Conservation (phyloP, 2,888 invertebrate species). For the Dyspetes luteomarginatus region DNA sequence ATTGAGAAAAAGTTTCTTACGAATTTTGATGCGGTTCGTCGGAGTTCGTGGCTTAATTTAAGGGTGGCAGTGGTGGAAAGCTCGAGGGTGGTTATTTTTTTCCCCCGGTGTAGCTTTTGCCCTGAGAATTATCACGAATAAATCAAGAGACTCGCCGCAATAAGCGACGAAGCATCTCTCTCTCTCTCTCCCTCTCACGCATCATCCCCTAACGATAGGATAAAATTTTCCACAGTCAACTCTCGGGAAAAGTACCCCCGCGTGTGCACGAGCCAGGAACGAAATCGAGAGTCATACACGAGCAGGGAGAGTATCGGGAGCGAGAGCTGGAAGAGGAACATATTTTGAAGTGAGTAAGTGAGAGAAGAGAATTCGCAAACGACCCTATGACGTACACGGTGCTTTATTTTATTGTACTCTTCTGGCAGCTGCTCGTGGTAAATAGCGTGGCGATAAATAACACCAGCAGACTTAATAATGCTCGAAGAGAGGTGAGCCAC, state of each 20-base stretch:
- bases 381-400: slow-evolving; percentile 62
- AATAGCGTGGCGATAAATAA: slow-evolving; percentile 79
- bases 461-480: slow-evolving; percentile 50
- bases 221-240: slow-evolving; percentile 54
- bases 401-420: slow-evolving; percentile 76
- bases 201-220: slow-evolving; percentile 21
- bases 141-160: slow-evolving; percentile 75
- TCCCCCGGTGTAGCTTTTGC: slow-evolving; percentile 1
- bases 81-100: slow-evolving; percentile 32
- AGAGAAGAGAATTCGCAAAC: slow-evolving; percentile 28
- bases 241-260: slow-evolving; percentile 22
- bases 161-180: slow-evolving; percentile 68
- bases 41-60: slow-evolving; percentile 33
- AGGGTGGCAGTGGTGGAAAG: neutral
- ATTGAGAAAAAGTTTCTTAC: neutral
- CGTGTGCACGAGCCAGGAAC: slow-evolving; percentile 64
- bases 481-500: slow-evolving; percentile 13
- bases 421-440: slow-evolving; percentile 78
- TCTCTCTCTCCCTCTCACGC: neutral
- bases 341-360: slow-evolving; percentile 29
- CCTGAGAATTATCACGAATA: slow-evolving; percentile 72
- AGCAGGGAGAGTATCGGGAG: slow-evolving; percentile 1
- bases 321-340: slow-evolving; percentile 3
- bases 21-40: slow-evolving; percentile 28
- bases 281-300: slow-evolving; percentile 62